Evolutionary conservation across 2,888 invertebrate genomes (phyloP).

Genomic region (Caenorhabditis japonica): DNA sequence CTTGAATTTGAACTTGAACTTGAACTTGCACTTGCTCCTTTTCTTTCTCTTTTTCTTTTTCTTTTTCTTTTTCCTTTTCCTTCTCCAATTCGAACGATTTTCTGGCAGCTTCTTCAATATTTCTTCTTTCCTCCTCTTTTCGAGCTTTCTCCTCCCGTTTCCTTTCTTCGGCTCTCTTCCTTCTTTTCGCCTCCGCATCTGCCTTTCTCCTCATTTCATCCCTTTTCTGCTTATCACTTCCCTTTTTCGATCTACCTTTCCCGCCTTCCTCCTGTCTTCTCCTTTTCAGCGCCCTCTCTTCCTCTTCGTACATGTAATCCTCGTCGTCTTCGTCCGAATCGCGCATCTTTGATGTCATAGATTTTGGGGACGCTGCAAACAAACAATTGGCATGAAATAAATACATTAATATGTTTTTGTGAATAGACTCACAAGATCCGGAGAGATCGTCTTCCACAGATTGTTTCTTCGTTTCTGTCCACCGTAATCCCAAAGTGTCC

Average conservation of each 20-base stretch:
- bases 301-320: conserved; percentile 29
- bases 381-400: too few relatives aligned
- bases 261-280: neutral
- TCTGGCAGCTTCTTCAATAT: neutral
- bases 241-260: neutral
- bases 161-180: conserved; percentile 9
- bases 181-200: conserved; percentile 6
- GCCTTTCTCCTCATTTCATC: conserved; percentile 6
- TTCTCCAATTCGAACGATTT: neutral
- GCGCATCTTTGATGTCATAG: neutral
- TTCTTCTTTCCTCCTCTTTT: conserved; percentile 7
- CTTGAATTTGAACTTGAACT: too few relatives aligned
- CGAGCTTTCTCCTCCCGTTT: neutral
- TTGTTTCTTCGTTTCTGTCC: conserved; percentile 25
- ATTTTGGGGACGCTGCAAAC: conserved; percentile 9
- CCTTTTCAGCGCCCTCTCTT: conserved; percentile 2
- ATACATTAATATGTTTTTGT: too few relatives aligned
- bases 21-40: neutral
- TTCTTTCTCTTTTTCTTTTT: neutral
- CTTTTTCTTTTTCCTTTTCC: neutral
- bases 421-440: conserved; percentile 15
- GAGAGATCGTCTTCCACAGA: conserved; percentile 8
- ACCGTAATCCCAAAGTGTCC: conserved; percentile 25
- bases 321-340: conserved; percentile 26
- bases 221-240: neutral